Base-by-base conservation (phyloP, 2,888 invertebrate species). In the Hedya salicella region DNA sequence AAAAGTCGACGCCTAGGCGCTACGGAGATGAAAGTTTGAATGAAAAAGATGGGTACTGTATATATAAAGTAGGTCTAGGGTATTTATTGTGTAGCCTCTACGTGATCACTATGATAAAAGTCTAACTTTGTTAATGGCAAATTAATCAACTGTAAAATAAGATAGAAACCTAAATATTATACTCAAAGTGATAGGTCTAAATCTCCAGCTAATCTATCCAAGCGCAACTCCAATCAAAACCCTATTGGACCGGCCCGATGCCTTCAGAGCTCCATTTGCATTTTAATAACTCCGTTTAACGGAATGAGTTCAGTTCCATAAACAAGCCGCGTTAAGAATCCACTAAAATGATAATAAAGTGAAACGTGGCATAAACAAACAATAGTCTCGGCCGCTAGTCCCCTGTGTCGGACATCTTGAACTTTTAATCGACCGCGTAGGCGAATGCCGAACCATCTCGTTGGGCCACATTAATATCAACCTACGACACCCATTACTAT, bases 391-490 rank as follows among this genome's bases (percentile, higher is more conserved):
- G 11, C 40, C 19, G 30, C 59, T 16, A 21, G 48, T 11, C 36
- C 52, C 17, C 25, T 11, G 65, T 25, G 52, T 36, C 42, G 11
- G 9, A 46, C 13, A 30, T 25, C 13, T 73, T 71, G 73, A 80
- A 75, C 76, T 81, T 81, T 78, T 75, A 82, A 85, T 85, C 74
- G 75, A 56, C 21, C 6, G 44, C 82, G 86, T 86, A 79, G 87
- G 86, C 83, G 84, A 81, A 78, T 81, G 83, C 84, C 81, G 82
- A 74, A 72, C 78, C 83, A 77, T 80, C 78, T 76, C 66, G 69
- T 70, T 70, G 73, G 70, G 70, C 69, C 68, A 76, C 76, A 77
- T 79, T 82, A 79, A 79, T 68, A 79, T 78, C 78, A 75, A 79
- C 79, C 78, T 78, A 80, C 77, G 80, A 79, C 82, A 78, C 76